Evolutionary conservation across 2,888 invertebrate genomes (phyloP).

Genomic region (Lapara coniferarum): DNA sequence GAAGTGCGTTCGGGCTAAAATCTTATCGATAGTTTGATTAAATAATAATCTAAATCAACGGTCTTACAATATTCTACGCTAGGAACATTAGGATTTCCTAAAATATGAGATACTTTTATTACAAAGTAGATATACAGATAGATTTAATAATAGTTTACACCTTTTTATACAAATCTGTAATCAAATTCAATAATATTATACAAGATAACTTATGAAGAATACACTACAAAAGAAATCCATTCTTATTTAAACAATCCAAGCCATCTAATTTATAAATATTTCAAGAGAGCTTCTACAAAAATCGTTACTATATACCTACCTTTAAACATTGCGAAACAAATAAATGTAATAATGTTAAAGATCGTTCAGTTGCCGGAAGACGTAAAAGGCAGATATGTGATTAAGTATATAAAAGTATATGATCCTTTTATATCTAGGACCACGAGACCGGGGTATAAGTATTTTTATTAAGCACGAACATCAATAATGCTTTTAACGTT

Average conservation of each 20-base stretch:
- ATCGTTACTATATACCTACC: background rate
- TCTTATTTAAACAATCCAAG: background rate
- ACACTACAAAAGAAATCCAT: background rate
- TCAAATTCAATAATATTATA: background rate
- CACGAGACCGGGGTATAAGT: background rate
- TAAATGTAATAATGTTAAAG: background rate
- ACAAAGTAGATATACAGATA: too few relatives aligned
- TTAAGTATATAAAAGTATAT: background rate
- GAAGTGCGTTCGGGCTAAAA: too few relatives aligned
- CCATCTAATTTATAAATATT: background rate
- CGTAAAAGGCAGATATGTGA: background rate
- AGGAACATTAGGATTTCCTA: too few relatives aligned
- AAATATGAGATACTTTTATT: too few relatives aligned
- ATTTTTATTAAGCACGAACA: constrained; percentile 6
- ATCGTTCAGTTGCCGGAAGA: constrained; percentile 1
- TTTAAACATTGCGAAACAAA: background rate
- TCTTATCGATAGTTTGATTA: too few relatives aligned
- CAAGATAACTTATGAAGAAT: background rate
- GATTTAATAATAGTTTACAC: too few relatives aligned
- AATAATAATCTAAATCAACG: too few relatives aligned
- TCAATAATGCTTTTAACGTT: background rate
- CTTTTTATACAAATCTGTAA: background rate
- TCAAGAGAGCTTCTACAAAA: background rate
- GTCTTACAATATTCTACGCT: too few relatives aligned
- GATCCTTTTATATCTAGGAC: background rate